Evolutionary conservation across 2,113 vertebrate genomes (phyloP).

Genomic region (Papio anubis): DNA sequence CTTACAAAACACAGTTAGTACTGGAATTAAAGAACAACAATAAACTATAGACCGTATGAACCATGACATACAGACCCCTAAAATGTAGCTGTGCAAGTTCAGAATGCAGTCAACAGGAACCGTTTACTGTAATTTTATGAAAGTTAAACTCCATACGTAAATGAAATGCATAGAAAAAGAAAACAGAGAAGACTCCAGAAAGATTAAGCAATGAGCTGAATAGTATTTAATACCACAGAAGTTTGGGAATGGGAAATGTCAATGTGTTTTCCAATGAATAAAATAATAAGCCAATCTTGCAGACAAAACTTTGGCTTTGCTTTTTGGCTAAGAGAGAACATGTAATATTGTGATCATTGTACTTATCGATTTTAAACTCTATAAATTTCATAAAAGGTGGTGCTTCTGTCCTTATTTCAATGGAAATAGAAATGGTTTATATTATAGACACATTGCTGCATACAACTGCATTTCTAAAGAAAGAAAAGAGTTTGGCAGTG

Average conservation of each 20-base stretch:
- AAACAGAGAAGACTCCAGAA: not conserved
- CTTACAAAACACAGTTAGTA: not conserved
- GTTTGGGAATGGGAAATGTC: conserved; percentile 23
- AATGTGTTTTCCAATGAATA: conserved; percentile 67
- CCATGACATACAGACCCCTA: not conserved
- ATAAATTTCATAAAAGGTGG: conserved; percentile 65
- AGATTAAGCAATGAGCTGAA: conserved; percentile 27
- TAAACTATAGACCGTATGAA: not conserved
- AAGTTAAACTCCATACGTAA: conserved; percentile 5
- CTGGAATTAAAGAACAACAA: not conserved
- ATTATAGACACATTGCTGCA: conserved; percentile 55
- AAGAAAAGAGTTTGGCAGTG: conserved; percentile 30
- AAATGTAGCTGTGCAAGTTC: not conserved
- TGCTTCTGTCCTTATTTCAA: conserved; percentile 36
- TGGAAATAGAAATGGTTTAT: conserved; percentile 60
- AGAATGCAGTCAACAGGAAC: not conserved
- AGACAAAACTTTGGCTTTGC: conserved; percentile 29
- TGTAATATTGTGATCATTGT: conserved; percentile 41
- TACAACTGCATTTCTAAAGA: conserved; percentile 63
- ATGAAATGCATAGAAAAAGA: conserved; percentile 5
- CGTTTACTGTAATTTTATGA: not conserved
- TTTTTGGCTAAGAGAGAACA: conserved; percentile 44
- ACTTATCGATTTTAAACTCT: conserved; percentile 69
- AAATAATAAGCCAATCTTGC: conserved; percentile 57
- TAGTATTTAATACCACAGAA: conserved; percentile 14